Evolutionary conservation across 1,140 invertebrate species (phyloP).

Genomic region (Conus ventricosus): DNA sequence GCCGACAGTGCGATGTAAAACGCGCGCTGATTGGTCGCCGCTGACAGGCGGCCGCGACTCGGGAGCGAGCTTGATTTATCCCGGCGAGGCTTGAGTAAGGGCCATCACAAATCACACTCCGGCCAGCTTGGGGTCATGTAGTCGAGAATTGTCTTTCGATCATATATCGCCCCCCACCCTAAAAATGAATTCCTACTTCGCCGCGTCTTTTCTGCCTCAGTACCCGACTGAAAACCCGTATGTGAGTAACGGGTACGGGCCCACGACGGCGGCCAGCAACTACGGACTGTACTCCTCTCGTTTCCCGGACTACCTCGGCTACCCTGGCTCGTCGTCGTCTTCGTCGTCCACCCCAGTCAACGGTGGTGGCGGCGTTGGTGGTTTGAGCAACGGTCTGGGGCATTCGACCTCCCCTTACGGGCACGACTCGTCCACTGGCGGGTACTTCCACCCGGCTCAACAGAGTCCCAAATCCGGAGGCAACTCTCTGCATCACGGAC

Average conservation of each 20-base stretch:
- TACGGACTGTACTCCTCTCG: conserved; percentile 66
- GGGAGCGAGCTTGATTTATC: conserved; percentile 68
- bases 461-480: conserved; percentile 10
- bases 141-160: conserved; percentile 59
- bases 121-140: conserved; percentile 64
- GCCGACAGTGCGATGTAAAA: conserved; percentile 43
- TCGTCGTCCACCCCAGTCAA: not conserved
- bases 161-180: conserved; percentile 49
- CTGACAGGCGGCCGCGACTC: conserved; percentile 48
- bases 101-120: conserved; percentile 66
- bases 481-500: not conserved
- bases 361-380: not conserved
- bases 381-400: not conserved
- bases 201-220: conserved; percentile 65
- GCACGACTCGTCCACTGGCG: not conserved
- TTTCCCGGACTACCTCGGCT: conserved; percentile 64
- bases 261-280: conserved; percentile 48
- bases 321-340: conserved; percentile 43
- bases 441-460: conserved; percentile 29
- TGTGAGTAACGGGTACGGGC: conserved; percentile 22
- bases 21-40: conserved; percentile 57
- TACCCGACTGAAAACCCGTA: conserved; percentile 64
- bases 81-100: conserved; percentile 56
- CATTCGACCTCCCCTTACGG: conserved; percentile 1
- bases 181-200: conserved; percentile 70